Percentiles rank a stretch among this genome's conserved stretches.
phyloP scores from a whole-genome alignment of 2,888 invertebrate species.

The Mactromeris polynyma region DNA sequence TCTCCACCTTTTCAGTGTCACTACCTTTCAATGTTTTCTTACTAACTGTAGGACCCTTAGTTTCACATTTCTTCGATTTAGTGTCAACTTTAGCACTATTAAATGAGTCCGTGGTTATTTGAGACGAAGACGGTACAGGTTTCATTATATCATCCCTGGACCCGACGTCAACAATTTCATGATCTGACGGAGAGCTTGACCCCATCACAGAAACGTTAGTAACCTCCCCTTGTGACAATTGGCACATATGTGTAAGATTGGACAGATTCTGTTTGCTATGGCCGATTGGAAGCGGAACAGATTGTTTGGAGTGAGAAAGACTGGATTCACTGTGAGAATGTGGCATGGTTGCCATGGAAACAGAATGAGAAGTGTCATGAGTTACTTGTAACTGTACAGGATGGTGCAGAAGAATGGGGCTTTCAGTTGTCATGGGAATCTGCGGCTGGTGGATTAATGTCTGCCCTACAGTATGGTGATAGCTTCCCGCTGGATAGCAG shows the following conservation, averaged over 20 bases:
- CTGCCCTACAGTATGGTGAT: conserved; percentile 69
- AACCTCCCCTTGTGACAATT: conserved; percentile 62
- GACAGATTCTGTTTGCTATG: conserved; percentile 39
- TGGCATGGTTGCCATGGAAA: conserved; percentile 60
- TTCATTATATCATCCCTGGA: conserved; percentile 55
- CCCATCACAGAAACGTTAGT: conserved; percentile 52
- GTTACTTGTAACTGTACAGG: conserved; percentile 73
- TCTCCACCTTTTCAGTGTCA: background rate
- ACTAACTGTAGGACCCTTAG: background rate
- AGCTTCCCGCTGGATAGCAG: conserved; percentile 68
- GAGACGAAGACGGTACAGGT: conserved; percentile 23
- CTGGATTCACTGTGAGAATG: conserved; percentile 63
- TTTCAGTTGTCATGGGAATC: conserved; percentile 63
- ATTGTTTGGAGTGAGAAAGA: conserved; percentile 43
- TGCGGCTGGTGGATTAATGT: conserved; percentile 67
- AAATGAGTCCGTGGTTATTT: background rate
- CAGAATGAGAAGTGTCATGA: conserved; percentile 67
- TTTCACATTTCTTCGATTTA: conserved; percentile 11
- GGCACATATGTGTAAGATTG: conserved; percentile 51
- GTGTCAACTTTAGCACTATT: conserved; percentile 20
- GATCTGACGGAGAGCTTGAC: conserved; percentile 64
- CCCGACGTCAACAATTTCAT: conserved; percentile 71
- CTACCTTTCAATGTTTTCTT: conserved; percentile 34
- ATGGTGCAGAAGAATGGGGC: conserved; percentile 73
- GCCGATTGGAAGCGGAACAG: conserved; percentile 44